phyloP scores from a whole-genome alignment of 2,113 vertebrate species.

The Daubentonia madagascariensis region DNA sequence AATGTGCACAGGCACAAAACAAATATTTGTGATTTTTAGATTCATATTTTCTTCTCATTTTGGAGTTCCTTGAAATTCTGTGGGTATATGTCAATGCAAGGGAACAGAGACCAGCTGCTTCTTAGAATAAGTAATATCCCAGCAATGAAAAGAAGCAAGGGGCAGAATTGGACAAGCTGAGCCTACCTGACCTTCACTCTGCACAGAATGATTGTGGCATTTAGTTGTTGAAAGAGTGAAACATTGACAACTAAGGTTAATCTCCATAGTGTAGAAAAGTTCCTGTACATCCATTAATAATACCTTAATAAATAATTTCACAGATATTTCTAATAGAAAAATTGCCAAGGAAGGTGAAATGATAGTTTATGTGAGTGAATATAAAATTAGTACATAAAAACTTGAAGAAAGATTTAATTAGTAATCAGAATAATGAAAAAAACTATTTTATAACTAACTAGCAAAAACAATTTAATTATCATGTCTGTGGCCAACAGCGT shows the following conservation, averaged over 20 bases:
- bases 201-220: background rate
- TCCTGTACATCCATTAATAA: background rate
- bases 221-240: slow-evolving; percentile 8
- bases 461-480: background rate
- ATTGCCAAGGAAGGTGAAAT: background rate
- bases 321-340: background rate
- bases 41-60: background rate
- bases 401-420: background rate
- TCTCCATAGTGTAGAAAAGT: background rate
- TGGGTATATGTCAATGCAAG: background rate
- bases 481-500: background rate
- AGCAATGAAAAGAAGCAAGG: background rate
- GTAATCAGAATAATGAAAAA: background rate
- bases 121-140: background rate
- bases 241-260: background rate
- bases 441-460: background rate
- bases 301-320: background rate
- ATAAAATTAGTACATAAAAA: background rate
- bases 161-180: background rate
- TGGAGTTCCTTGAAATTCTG: background rate
- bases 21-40: background rate
- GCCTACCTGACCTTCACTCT: background rate
- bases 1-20: background rate
- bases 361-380: background rate
- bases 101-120: background rate